These are phyloP conservation scores for Leptarthrus brevirostris DNA, from an alignment of 2,888 invertebrate genomes.

Conservation along the genomic window DNA sequence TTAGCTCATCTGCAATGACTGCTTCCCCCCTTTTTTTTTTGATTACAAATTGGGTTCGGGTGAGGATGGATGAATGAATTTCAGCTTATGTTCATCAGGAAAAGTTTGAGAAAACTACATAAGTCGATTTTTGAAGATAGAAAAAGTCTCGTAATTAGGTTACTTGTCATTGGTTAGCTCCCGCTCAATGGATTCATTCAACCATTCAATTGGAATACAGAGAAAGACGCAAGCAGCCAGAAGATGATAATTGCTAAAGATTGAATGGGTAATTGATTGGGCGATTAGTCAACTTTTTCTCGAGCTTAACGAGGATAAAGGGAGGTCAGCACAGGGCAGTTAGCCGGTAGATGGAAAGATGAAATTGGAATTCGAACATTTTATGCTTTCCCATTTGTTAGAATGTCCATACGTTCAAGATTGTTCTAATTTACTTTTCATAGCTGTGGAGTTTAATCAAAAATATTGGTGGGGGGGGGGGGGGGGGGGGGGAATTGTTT, in stretches of 20 bases:
- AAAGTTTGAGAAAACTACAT: slow-evolving; percentile 45
- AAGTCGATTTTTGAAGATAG: slow-evolving; percentile 32
- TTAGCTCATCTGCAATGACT: no score
- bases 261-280: slow-evolving; percentile 47
- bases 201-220: slow-evolving; percentile 13
- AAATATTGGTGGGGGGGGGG: no score
- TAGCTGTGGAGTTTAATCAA: no score
- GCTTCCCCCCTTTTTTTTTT: not conserved
- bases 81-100: slow-evolving; percentile 42
- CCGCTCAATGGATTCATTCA: slow-evolving; percentile 30
- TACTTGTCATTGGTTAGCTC: slow-evolving; percentile 44
- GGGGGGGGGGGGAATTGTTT: no score
- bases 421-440: no score
- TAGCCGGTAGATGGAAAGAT: no score
- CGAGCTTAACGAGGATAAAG: slow-evolving; percentile 7
- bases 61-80: slow-evolving; percentile 21
- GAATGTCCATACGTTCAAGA: no score
- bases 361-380: no score
- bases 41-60: not conserved
- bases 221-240: slow-evolving; percentile 1
- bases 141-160: slow-evolving; percentile 44
- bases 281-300: slow-evolving; percentile 45
- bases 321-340: not conserved
- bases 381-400: no score
- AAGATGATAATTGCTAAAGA: slow-evolving; percentile 46